These are phyloP conservation scores for Chaunax sp. DNA, from an alignment of 2,797 vertebrate genomes.

Conservation along the genomic window DNA sequence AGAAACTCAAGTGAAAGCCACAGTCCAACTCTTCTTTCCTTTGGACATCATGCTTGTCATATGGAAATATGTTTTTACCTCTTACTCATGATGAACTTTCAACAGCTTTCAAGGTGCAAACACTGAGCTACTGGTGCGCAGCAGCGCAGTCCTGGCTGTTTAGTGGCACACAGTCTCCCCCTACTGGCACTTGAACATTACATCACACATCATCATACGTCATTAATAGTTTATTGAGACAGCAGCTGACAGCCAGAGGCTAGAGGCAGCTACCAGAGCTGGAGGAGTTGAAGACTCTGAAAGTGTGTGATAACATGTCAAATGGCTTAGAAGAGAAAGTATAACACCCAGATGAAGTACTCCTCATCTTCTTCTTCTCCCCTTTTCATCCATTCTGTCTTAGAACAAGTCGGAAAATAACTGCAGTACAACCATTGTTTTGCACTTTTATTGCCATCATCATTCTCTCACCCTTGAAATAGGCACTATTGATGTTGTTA, in stretches of 20 bases:
- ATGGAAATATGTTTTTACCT: slow-evolving; percentile 58
- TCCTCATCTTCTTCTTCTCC: slow-evolving; percentile 19
- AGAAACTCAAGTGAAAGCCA: slow-evolving; percentile 12
- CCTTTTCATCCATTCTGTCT: neutral
- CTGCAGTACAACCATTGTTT: slow-evolving; percentile 12
- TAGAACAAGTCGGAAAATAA: slow-evolving; percentile 45
- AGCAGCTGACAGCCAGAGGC: slow-evolving; percentile 22
- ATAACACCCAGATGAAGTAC: slow-evolving; percentile 62
- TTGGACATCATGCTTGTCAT: slow-evolving; percentile 39
- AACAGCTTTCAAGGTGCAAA: slow-evolving; percentile 37
- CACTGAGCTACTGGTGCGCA: neutral
- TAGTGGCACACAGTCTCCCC: slow-evolving; percentile 58
- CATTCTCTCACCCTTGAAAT: neutral
- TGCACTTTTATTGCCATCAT: slow-evolving; percentile 15
- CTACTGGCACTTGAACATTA: slow-evolving; percentile 47
- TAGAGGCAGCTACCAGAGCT: neutral
- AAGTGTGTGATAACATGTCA: slow-evolving; percentile 36
- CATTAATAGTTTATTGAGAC: slow-evolving; percentile 7
- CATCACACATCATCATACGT: slow-evolving; percentile 9
- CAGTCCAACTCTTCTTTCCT: slow-evolving; percentile 27
- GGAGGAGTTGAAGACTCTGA: slow-evolving; percentile 13
- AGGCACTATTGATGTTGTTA: neutral
- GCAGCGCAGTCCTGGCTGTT: neutral
- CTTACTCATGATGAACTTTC: slow-evolving; percentile 48
- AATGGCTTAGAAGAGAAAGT: slow-evolving; percentile 26